Evolutionary conservation across 2,797 vertebrate genomes (phyloP).

Genomic region (Enteromius thamalakanensis): DNA sequence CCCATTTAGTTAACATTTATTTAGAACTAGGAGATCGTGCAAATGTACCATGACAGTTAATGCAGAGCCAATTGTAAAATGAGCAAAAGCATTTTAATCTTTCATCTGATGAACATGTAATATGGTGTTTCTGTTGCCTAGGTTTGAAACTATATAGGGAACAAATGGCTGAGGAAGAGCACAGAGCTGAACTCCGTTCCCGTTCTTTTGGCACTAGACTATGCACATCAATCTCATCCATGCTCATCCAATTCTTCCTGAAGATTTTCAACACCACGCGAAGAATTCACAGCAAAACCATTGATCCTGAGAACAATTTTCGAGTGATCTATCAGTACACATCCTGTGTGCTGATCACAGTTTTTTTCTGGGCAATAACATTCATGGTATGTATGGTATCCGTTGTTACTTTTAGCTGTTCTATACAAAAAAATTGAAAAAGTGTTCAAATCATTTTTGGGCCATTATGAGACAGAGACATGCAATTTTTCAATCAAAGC

Average conservation of each 20-base stretch:
- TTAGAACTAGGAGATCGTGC: no score
- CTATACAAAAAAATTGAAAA: not conserved
- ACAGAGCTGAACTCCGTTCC: not conserved
- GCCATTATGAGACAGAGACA: not conserved
- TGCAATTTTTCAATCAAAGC: not conserved
- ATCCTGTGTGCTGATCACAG: slow-evolving; percentile 44
- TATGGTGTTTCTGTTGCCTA: slow-evolving; percentile 22
- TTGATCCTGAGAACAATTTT: slow-evolving; percentile 43
- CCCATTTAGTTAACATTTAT: not conserved
- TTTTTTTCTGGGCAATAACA: slow-evolving; percentile 50
- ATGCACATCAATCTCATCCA: not conserved
- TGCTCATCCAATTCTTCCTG: not conserved
- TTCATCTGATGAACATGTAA: not conserved
- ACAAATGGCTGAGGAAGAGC: slow-evolving; percentile 18
- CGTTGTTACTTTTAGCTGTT: not conserved
- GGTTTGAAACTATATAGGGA: slow-evolving; percentile 31
- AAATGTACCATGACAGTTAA: not conserved
- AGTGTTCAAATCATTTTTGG: not conserved
- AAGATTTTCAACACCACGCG: slow-evolving; percentile 4
- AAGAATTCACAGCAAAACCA: slow-evolving; percentile 43
- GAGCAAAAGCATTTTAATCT: not conserved
- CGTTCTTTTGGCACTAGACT: slow-evolving; percentile 18
- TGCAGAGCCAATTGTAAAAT: not conserved
- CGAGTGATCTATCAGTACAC: slow-evolving; percentile 48
- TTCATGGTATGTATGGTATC: slow-evolving; percentile 45